Evolutionary conservation across 2,113 vertebrate species (phyloP).

Genomic region (Meleagris gallopavo): DNA sequence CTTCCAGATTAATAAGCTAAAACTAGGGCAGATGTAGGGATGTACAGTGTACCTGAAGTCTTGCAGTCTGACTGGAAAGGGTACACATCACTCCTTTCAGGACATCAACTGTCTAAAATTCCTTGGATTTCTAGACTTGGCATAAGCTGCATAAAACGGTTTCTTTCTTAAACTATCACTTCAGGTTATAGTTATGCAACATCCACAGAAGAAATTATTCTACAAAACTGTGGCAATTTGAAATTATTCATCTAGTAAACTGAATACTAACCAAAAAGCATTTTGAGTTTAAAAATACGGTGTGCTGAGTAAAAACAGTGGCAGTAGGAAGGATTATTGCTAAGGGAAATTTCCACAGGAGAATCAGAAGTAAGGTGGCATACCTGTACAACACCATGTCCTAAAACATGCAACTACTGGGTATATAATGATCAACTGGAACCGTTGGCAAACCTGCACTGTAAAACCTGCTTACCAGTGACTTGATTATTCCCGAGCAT

Average conservation of each 20-base stretch:
- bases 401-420: background rate
- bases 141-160: background rate
- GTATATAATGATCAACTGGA: background rate
- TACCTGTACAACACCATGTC: accelerated
- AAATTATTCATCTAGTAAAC: background rate
- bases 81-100: background rate
- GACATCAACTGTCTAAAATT: background rate
- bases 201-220: background rate
- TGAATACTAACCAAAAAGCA: background rate
- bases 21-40: background rate
- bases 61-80: background rate
- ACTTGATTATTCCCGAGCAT: background rate
- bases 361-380: background rate
- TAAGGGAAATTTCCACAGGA: background rate
- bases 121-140: background rate
- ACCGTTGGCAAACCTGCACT: background rate
- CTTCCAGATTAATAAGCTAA: background rate
- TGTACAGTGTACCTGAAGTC: background rate
- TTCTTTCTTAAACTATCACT: background rate
- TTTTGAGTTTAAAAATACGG: background rate
- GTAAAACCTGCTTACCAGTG: background rate
- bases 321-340: background rate
- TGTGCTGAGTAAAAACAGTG: background rate
- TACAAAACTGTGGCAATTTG: background rate
- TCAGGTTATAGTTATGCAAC: background rate